phyloP scores from a whole-genome alignment of 2,113 vertebrate species.

The Campylorhamphus procurvoides region DNA sequence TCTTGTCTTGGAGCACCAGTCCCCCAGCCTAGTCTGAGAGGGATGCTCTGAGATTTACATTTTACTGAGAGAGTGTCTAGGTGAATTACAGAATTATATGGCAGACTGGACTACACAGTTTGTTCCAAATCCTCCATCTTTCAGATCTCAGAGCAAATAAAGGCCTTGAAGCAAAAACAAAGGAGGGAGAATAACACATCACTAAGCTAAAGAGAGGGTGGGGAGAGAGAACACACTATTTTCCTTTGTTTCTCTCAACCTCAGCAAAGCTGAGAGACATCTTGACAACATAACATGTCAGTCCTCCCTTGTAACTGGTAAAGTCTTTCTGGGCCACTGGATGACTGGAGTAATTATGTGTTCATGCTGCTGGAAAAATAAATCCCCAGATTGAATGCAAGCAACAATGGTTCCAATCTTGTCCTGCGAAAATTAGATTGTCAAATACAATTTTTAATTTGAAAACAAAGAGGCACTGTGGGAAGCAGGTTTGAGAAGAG shows the following conservation, averaged over 20 bases:
- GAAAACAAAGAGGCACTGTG: neutral
- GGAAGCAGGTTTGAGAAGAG: neutral
- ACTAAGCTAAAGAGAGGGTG: neutral
- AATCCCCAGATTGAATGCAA: neutral
- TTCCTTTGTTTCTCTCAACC: neutral
- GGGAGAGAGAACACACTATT: accelerated
- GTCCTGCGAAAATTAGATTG: neutral
- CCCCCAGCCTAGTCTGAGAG: neutral
- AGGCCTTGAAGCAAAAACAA: neutral
- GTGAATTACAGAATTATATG: neutral
- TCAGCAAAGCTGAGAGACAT: neutral
- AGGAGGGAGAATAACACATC: neutral
- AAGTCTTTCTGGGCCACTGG: neutral
- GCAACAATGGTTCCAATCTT: neutral
- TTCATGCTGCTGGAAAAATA: neutral
- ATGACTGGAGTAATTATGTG: neutral
- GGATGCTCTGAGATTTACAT: neutral
- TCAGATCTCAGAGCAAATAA: neutral
- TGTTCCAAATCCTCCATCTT: neutral
- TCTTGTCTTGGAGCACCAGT: neutral
- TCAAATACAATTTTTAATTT: neutral
- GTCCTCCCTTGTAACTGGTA: neutral
- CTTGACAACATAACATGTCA: accelerated
- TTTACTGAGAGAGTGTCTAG: neutral
- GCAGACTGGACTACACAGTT: neutral